Base-by-base conservation (phyloP, 2,113 vertebrate species). In the Mionectes macconnelli region DNA sequence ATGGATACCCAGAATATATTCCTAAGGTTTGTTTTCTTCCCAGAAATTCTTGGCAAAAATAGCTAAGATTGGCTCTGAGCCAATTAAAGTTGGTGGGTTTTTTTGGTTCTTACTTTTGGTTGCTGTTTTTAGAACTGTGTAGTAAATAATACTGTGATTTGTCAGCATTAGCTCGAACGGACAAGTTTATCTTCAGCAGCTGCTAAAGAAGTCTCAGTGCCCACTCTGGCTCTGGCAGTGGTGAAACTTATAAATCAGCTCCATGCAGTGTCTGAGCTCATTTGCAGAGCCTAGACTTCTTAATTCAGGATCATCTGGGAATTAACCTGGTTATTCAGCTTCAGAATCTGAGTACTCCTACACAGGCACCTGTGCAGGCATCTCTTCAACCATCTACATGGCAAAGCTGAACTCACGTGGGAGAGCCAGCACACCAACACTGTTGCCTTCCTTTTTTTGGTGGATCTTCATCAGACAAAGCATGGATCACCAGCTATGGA, bases 41-140 rank as follows among this genome's bases (percentile, higher is more conserved):
- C 76, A 76, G 67, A 93, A 94, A 79, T 83, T 84, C 47, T 28
- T 62, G 42, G 30, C 70, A 89, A 95, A 94, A 95, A 92, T 35
- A 97, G 53, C 79, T 42, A 47, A 83, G 45, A 80, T 35, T 88
- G 79, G 78, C 62, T 76, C 40, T 2, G 3, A 85, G 45, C 74
- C 88, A 89, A 24, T 42, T 78, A 33, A 21, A 62, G 67, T 25
- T 80, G 56, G 24, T 17, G 19, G 14, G 8, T 37, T 37, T 33
- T 45, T 0, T 40, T 21, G 60, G 17, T 70, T 68, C 30, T 75
- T 77, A 55, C 12, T 86, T 92, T 53, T 59, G 9, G 63, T 44
- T 73, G 52, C 42, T 73, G 44, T 27, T 75, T 89, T 81, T 68
- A 84, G 47, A 70, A 33, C 24, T 53, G 30, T 24, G n/a, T 45